Evolutionary conservation across 2,888 invertebrate genomes (phyloP).

Genomic region (Mythimna vitellina): DNA sequence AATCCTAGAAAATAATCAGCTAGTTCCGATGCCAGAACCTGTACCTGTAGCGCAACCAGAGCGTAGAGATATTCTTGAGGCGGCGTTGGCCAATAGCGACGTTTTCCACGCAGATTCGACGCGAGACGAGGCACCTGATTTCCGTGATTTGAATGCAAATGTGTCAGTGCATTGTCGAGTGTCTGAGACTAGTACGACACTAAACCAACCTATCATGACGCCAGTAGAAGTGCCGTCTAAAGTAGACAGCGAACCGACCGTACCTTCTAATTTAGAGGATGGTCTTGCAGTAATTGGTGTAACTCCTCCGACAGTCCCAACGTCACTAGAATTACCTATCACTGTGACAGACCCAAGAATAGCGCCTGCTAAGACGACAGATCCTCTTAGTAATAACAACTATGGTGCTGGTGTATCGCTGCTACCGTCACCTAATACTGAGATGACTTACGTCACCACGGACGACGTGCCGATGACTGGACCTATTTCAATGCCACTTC

Average conservation of each 20-base stretch:
- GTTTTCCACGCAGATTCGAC: slow-evolving; percentile 91
- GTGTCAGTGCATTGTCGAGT: slow-evolving; percentile 91
- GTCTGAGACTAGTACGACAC: slow-evolving; percentile 93
- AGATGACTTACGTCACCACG: slow-evolving; percentile 77
- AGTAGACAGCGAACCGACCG: slow-evolving; percentile 75
- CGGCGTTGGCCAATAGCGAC: slow-evolving; percentile 94
- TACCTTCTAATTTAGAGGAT: slow-evolving; percentile 86
- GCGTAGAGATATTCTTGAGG: slow-evolving; percentile 94
- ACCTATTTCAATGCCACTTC: slow-evolving; percentile 91
- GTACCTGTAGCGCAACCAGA: slow-evolving; percentile 77
- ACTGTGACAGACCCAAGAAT: slow-evolving; percentile 95
- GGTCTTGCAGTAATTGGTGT: slow-evolving; percentile 91
- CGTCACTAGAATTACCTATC: slow-evolving; percentile 94
- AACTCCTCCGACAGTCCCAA: slow-evolving; percentile 90
- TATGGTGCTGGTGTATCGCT: slow-evolving; percentile 75
- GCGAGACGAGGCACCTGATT: slow-evolving; percentile 91
- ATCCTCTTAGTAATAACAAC: slow-evolving; percentile 79
- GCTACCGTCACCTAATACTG: slow-evolving; percentile 80
- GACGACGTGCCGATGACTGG: slow-evolving; percentile 77
- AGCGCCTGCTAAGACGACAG: slow-evolving; percentile 87
- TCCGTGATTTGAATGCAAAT: slow-evolving; percentile 91
- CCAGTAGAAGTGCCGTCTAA: slow-evolving; percentile 93
- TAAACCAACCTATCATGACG: slow-evolving; percentile 96
- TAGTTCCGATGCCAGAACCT: slow-evolving; percentile 85
- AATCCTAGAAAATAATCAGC: slow-evolving; percentile 87